Base-by-base conservation (phyloP, 2,888 invertebrate genomes). In the Gandaritis pyraliata region DNA sequence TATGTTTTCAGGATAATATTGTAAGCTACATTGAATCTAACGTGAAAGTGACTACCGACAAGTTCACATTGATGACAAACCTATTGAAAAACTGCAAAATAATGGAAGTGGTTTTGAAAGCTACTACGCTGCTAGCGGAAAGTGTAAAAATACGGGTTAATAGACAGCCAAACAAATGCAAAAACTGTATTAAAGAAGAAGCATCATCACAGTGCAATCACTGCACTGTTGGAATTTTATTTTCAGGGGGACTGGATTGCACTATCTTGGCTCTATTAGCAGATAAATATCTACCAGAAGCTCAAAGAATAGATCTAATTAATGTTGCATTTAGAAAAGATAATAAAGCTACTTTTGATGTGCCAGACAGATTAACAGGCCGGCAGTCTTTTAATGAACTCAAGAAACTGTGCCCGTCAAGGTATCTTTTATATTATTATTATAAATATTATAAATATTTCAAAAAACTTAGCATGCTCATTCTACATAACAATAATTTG, bases 201-300 rank as follows among this genome's bases (percentile, higher is more conserved):
- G 50, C 41, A 23, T 45, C 30, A 18, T 36, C 11, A 2, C 11
- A 1, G 2, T 95, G 95, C 73, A 68, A 70, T 47, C 95, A 96
- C 86, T 91, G 95, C 30, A 94, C 95, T 78, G 89, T 97, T 36
- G 97, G 96, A 46, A 91, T 99, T 59, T 90, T 98, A 70, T 99
- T 99, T 92, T 99, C 99, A 66, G 99, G 99, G 43, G 99, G 99
- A 13, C 93, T 99, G 41, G 99, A 99, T 87, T 99, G 98, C 63
- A 95, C 98, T n/a, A 94, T 99, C 72, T 86, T 99, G 69, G 96
- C 99, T 30, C 92, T 95, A 49, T 79, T 98, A 49, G 95, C 96
- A 7, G 94, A 97, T 80, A 94, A 94, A 88, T 95, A 93, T 86
- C 86, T 96, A 15, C 88, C 94, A 0, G 74, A 76, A 61, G 77